Evolutionary conservation across 2,113 vertebrate species (phyloP).

Genomic region (Herpetotheres cachinnans): DNA sequence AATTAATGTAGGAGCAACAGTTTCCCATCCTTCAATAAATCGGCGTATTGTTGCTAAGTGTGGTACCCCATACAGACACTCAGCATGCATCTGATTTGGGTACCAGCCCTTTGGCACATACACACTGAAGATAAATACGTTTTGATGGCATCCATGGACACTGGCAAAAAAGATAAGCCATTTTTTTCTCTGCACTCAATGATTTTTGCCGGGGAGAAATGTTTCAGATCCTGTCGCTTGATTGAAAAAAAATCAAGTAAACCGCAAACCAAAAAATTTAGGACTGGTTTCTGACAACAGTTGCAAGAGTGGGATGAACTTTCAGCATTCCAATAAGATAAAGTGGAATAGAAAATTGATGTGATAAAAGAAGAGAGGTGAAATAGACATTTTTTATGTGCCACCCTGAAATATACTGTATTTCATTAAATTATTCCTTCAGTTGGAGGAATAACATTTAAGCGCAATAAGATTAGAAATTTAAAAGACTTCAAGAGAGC

Average conservation of each 20-base stretch:
- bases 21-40: not conserved
- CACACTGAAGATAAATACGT: not conserved
- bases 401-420: not conserved
- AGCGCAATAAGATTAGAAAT: not conserved
- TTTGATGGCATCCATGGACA: not conserved
- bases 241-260: not conserved
- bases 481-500: constrained; percentile 26
- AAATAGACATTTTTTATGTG: not conserved
- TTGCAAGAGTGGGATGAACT: not conserved
- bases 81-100: not conserved
- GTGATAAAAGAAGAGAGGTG: not conserved
- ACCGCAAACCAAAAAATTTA: not conserved
- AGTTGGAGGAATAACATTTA: constrained; percentile 23
- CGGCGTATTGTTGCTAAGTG: not conserved
- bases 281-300: not conserved
- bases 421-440: constrained; percentile 15
- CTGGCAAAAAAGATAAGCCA: not conserved
- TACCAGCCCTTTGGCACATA: not conserved
- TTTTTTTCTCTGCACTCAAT: not conserved
- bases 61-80: not conserved
- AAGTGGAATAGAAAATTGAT: not conserved
- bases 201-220: not conserved
- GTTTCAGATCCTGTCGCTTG: not conserved
- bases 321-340: not conserved
- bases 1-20: not conserved